A percentile compares a stretch with the other conserved stretches of the same genome.
Evolutionary conservation across 2,888 invertebrate genomes (phyloP).

Genomic region (Orgyia antiqua): DNA sequence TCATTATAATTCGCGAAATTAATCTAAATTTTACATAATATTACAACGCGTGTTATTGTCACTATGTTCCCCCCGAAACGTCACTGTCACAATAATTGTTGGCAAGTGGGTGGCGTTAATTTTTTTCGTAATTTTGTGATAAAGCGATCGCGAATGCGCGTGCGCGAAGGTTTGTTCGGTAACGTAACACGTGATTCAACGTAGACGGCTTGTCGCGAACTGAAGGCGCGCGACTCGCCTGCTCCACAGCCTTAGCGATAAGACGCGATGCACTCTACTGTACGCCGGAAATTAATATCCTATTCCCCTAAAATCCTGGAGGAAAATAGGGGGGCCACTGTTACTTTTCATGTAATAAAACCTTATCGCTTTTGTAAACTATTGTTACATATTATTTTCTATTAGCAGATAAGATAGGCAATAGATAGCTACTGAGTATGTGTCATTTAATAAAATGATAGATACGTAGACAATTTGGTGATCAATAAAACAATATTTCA

Average conservation of each 20-base stretch:
- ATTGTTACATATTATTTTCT: too few relatives aligned
- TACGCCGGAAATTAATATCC: constrained; percentile 44
- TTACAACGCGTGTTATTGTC: constrained; percentile 50
- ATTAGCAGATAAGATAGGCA: too few relatives aligned
- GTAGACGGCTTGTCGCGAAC: constrained; percentile 51
- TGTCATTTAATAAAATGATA: too few relatives aligned
- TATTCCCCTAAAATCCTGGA: constrained; percentile 1
- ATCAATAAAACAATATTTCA: too few relatives aligned
- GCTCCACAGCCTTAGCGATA: constrained; percentile 26
- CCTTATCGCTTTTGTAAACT: too few relatives aligned
- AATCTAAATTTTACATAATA: constrained; percentile 29
- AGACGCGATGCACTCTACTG: constrained; percentile 23
- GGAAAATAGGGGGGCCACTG: too few relatives aligned
- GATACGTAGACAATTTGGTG: too few relatives aligned
- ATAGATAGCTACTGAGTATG: too few relatives aligned
- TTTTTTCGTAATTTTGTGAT: constrained; percentile 34
- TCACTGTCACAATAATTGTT: constrained; percentile 70
- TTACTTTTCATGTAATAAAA: too few relatives aligned
- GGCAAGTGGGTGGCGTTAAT: constrained; percentile 52
- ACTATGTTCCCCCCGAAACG: constrained; percentile 53
- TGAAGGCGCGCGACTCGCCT: constrained; percentile 25
- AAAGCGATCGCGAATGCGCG: constrained; percentile 65
- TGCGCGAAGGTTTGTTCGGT: constrained; percentile 2
- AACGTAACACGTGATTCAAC: constrained; percentile 31
- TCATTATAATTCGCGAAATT: constrained; percentile 19